Percentiles rank a stretch among this genome's conserved stretches.
Conservation (phyloP, 2,113 vertebrate species). For the Archilochus colubris region DNA sequence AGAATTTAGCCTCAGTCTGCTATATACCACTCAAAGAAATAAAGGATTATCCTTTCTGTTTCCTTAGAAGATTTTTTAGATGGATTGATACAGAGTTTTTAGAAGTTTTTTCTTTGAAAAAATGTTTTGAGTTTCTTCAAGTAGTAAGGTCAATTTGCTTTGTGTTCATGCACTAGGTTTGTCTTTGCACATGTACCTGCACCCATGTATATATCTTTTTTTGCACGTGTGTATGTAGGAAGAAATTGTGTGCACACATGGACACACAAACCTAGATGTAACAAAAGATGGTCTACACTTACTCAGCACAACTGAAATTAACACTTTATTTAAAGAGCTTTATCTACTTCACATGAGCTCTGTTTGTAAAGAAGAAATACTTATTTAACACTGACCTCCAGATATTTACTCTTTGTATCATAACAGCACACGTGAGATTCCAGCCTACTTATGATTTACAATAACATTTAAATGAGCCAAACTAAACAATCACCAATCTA, state of each 20-base stretch:
- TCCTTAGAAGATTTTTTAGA: neutral
- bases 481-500: neutral
- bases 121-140: neutral
- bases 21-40: constrained; percentile 28
- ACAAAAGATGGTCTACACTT: neutral
- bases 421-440: neutral
- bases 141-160: neutral
- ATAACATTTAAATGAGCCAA: neutral
- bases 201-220: neutral
- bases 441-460: neutral
- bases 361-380: neutral
- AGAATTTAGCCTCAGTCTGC: constrained; percentile 6
- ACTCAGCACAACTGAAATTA: neutral
- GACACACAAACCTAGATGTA: neutral
- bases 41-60: neutral
- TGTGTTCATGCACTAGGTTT: neutral
- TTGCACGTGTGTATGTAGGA: neutral
- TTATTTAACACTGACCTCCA: neutral
- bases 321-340: neutral
- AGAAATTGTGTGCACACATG: neutral
- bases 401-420: neutral
- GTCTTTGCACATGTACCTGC: neutral
- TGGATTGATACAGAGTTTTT: neutral
- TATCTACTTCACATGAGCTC: neutral
- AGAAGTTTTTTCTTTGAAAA: neutral